Evolutionary conservation across 2,797 vertebrate species (phyloP).

Genomic region (Sebastolobus altivelis): DNA sequence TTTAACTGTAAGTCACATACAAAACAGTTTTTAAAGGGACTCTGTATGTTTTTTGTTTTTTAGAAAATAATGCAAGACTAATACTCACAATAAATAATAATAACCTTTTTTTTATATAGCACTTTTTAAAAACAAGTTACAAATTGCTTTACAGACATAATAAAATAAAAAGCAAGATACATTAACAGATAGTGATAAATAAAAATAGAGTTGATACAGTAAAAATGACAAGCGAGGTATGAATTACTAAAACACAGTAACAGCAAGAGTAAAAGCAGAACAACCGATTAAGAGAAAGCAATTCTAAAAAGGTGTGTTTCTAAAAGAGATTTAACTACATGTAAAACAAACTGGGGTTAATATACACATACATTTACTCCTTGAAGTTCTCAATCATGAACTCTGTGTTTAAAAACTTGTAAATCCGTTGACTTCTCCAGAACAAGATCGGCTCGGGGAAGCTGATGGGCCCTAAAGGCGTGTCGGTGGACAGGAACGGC

Average conservation of each 20-base stretch:
- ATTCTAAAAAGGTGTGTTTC: no score
- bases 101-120: no score
- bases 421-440: constrained; percentile 72
- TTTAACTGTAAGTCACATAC: not conserved
- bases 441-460: constrained; percentile 97
- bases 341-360: not conserved
- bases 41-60: not conserved
- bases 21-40: not conserved
- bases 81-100: not conserved
- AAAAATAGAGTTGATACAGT: no score
- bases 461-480: constrained; percentile 98
- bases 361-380: not conserved
- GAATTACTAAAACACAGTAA: no score
- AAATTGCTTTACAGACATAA: no score
- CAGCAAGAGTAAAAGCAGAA: no score
- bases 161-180: no score
- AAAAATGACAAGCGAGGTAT: no score
- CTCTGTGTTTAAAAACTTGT: not conserved
- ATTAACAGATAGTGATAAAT: no score
- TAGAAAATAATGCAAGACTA: not conserved
- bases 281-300: no score
- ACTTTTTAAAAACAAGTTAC: no score
- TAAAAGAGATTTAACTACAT: not conserved
- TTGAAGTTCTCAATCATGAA: not conserved
- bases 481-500: constrained; percentile 96